Conservation (phyloP, 2,797 vertebrate genomes). For the Syndactyla subalaris region DNA sequence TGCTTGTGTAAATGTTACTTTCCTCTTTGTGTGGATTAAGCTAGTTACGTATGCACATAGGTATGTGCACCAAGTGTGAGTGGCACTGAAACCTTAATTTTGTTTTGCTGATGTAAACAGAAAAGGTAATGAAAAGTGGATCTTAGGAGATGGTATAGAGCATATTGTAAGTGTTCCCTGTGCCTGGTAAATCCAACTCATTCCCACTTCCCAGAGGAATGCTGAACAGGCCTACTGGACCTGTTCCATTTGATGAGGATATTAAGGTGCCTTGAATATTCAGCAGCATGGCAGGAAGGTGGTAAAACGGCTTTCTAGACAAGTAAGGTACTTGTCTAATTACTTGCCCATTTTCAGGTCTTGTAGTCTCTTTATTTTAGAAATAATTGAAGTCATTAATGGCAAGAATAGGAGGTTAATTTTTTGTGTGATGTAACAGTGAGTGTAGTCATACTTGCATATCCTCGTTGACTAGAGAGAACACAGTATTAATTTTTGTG, state of each 20-base stretch:
- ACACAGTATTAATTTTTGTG: background rate
- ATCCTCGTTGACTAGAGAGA: background rate
- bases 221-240: background rate
- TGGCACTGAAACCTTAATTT: background rate
- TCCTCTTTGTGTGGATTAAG: background rate
- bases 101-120: background rate
- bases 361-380: background rate
- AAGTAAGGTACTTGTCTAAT: background rate
- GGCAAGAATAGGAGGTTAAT: background rate
- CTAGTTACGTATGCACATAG: accelerated
- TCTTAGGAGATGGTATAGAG: background rate
- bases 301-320: background rate
- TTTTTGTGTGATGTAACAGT: background rate
- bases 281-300: background rate
- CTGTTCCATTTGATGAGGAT: background rate
- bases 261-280: background rate
- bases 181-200: background rate
- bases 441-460: background rate
- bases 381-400: background rate
- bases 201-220: background rate
- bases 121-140: background rate
- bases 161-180: background rate
- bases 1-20: background rate
- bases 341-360: background rate
- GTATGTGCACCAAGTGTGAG: background rate